Conservation (phyloP, 2,888 invertebrate genomes). For the Campoplex nolae region DNA sequence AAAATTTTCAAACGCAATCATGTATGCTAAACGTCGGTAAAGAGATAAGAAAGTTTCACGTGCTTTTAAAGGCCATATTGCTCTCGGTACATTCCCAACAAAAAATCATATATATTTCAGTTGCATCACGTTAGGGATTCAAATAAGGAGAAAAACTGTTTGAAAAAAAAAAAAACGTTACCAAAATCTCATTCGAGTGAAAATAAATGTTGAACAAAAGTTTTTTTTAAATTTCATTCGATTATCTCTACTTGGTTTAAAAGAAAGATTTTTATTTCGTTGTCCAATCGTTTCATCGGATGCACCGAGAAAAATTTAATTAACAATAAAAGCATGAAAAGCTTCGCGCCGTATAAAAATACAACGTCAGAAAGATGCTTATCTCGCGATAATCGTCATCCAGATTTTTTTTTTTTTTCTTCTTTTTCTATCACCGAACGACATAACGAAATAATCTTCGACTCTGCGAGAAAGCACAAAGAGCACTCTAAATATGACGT, state of each 20-base stretch:
- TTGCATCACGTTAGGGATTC: neutral
- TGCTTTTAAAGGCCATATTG: conserved; percentile 17
- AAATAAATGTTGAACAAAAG: neutral
- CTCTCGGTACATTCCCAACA: neutral
- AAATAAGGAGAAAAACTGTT: neutral
- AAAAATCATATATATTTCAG: neutral
- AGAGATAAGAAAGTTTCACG: conserved; percentile 26
- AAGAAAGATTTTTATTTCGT: neutral
- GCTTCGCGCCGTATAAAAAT: neutral
- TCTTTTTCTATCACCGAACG: conserved; percentile 15
- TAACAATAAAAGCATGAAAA: conserved; percentile 11
- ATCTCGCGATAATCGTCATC: conserved; percentile 41
- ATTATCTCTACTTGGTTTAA: neutral
- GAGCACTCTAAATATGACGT: conserved; percentile 56
- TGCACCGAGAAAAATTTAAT: neutral
- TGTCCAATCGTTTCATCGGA: neutral
- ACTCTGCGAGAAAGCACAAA: conserved; percentile 40
- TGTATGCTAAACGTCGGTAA: neutral
- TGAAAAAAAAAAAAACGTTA: neutral
- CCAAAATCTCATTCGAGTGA: neutral
- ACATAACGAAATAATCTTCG: conserved; percentile 29
- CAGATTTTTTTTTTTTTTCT: conserved; percentile 27
- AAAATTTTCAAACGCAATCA: neutral
- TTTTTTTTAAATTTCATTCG: neutral
- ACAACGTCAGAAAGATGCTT: conserved; percentile 12